Evolutionary conservation across 2,113 vertebrate species (phyloP), one percentile per base, ranked within the genome.

Genomic region (Lucifuga dentata): DNA sequence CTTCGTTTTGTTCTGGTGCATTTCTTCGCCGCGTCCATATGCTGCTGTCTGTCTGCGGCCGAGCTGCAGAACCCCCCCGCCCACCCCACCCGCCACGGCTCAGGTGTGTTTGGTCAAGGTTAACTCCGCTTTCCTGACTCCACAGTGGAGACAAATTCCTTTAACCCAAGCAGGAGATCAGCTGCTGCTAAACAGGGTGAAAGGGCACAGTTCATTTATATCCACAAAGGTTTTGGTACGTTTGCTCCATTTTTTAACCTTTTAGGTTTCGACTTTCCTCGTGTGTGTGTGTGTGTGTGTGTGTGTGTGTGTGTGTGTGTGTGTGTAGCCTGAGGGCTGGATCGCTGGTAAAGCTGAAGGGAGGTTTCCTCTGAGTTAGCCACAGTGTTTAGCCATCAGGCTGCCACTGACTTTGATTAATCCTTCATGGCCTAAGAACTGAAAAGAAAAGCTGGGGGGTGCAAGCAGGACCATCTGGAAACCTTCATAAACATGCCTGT

Each of bases 401-500:
- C 71, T 72, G 83, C 83, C 81, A 80, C 82, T 85, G 88, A 91
- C 88, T 89, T 89, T 92, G 91, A 91, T 93, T 90, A 93, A 91
- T 92, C 87, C 90, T 92, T 85, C 84, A 89, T 89, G 90, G 91
- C 85, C 78, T 69, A 76, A 84, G 81, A 90, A 90, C 88, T 88
- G 88, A 90, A 90, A 85, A 84, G 82, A 83, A 85, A 88, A 85
- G 84, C 79, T 88, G 86, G 88, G n/a, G 87, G 86, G 84, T 84
- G 90, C 88, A 89, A 85, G 68, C 66, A 35, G 70, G 87, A 88
- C 93, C 93, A 93, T 93, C 92, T 94, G 93, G 92, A 93, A 92
- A 88, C 80, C 84, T 92, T 92, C 90, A 92, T 91, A 93, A 94
- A 94, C 93, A 92, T 91, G 92, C 86, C 89, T 87, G 86, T 92